phyloP scores from a whole-genome alignment of 1,140 invertebrate species.

The Rhagoletis zephyria region DNA sequence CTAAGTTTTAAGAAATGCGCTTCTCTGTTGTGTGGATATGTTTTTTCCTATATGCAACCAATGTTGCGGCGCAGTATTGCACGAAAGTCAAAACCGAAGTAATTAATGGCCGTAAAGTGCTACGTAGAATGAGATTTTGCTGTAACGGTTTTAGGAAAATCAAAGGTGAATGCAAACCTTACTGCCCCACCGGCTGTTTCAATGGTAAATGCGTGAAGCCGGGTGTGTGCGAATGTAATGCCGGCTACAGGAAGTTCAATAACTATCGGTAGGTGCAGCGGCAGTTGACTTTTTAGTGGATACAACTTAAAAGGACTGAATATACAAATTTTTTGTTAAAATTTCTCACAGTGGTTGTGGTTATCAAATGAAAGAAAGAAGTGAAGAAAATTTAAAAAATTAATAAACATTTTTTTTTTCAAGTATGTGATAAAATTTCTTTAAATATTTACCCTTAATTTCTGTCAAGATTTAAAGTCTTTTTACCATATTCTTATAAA shows the following conservation, averaged over 20 bases:
- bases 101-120: too few relatives aligned
- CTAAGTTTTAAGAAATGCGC: neutral
- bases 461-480: too few relatives aligned
- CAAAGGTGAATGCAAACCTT: slow-evolving; percentile 39
- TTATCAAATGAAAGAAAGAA: too few relatives aligned
- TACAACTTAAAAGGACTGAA: too few relatives aligned
- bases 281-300: neutral
- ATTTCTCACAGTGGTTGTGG: too few relatives aligned
- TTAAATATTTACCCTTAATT: too few relatives aligned
- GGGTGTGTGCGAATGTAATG: slow-evolving; percentile 73
- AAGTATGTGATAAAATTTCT: too few relatives aligned
- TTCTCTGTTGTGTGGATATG: neutral
- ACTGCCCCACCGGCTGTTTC: slow-evolving; percentile 75
- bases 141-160: slow-evolving; percentile 74
- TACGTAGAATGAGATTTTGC: slow-evolving; percentile 63
- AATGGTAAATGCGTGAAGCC: slow-evolving; percentile 76
- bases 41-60: neutral
- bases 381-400: slow-evolving; percentile 71
- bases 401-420: slow-evolving; percentile 46
- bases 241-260: slow-evolving; percentile 47
- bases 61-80: neutral
- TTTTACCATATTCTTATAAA: too few relatives aligned
- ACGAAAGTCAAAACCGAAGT: neutral
- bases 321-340: too few relatives aligned
- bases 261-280: slow-evolving; percentile 59